Evolutionary conservation across 2,888 invertebrate species (phyloP).

Genomic region (Synanthedon formicaeformis): DNA sequence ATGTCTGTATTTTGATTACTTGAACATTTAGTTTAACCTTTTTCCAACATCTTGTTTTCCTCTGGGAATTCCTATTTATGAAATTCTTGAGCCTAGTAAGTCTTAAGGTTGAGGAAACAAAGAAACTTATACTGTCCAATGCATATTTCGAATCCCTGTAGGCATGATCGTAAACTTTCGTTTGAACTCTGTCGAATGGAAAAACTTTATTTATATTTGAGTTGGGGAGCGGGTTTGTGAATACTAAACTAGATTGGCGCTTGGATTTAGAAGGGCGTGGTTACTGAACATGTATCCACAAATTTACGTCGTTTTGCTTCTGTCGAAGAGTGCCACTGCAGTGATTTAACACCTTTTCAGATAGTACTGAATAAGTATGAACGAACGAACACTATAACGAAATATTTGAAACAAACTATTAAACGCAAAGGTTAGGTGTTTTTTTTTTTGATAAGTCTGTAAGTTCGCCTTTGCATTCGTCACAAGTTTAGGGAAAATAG

Average conservation of each 20-base stretch:
- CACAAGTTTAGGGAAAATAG: no score
- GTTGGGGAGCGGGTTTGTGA: conserved; percentile 49
- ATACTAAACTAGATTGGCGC: conserved; percentile 49
- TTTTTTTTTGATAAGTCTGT: no score
- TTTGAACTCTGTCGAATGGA: conserved; percentile 46
- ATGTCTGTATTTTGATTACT: no score
- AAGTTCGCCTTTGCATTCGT: no score
- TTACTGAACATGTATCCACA: conserved; percentile 2
- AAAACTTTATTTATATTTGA: conserved; percentile 65
- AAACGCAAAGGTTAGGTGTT: no score
- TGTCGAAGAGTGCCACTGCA: background rate
- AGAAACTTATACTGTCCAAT: conserved; percentile 2
- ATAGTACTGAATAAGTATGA: no score
- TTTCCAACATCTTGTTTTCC: no score
- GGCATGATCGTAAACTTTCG: conserved; percentile 46
- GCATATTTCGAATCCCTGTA: conserved; percentile 52
- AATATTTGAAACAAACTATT: no score
- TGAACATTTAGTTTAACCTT: no score
- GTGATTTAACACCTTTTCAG: background rate
- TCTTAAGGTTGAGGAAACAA: no score
- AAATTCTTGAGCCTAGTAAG: background rate
- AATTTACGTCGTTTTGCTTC: conserved; percentile 3
- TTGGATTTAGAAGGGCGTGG: conserved; percentile 8
- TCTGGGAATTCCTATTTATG: background rate
- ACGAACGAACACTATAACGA: no score